A percentile compares a stretch with the other conserved stretches of the same genome.
Evolutionary conservation across 2,888 invertebrate species (phyloP).

Genomic region (Plagodis dolabraria): DNA sequence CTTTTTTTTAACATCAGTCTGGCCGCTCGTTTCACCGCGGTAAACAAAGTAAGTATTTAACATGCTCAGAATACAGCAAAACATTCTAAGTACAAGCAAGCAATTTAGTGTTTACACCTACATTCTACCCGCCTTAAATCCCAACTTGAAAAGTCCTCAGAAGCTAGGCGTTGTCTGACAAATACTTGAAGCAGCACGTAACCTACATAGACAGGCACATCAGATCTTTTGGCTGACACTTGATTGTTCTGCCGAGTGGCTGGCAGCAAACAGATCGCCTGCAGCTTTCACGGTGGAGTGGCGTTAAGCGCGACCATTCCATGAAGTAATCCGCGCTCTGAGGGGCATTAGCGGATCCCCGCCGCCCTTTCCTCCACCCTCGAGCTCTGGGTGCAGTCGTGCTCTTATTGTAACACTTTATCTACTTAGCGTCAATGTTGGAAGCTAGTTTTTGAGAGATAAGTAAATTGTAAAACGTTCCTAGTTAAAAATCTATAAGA

Average conservation of each 20-base stretch:
- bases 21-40: too few species aligned
- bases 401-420: constrained; percentile 55
- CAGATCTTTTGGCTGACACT: constrained; percentile 53
- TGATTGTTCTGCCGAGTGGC: constrained; percentile 59
- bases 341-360: constrained; percentile 64
- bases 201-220: constrained; percentile 29
- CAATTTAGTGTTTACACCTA: too few species aligned
- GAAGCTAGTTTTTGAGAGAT: constrained; percentile 25
- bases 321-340: constrained; percentile 73
- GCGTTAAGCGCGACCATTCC: constrained; percentile 71
- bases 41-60: too few species aligned
- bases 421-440: constrained; percentile 30
- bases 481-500: neutral
- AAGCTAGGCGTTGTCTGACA: constrained; percentile 10
- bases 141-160: constrained; percentile 2
- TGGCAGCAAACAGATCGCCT: constrained; percentile 68
- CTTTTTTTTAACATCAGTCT: too few species aligned
- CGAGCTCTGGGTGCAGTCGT: constrained; percentile 49
- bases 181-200: constrained; percentile 13
- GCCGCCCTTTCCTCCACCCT: constrained; percentile 42
- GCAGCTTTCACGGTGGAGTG: constrained; percentile 69
- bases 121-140: neutral
- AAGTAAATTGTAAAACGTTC: constrained; percentile 9
- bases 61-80: too few species aligned
- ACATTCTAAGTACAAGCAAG: too few species aligned